Evolutionary conservation across 1,140 invertebrate species (phyloP).

Genomic region (Leptoteleia sp.): DNA sequence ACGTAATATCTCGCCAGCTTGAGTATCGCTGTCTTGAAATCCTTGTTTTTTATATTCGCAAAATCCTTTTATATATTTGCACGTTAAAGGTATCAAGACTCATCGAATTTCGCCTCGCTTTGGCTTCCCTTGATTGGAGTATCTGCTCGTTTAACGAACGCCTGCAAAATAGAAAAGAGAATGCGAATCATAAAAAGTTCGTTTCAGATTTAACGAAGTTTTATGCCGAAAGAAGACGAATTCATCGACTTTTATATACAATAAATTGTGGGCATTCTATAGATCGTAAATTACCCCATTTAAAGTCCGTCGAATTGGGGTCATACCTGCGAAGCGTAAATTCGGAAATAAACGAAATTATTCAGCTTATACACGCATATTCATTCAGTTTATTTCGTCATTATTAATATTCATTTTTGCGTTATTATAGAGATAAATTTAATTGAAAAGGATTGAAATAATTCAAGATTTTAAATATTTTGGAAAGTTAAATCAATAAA

Average conservation of each 20-base stretch:
- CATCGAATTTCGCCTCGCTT: background rate
- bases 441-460: too few relatives aligned
- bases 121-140: background rate
- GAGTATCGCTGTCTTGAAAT: too few relatives aligned
- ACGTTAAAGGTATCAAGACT: background rate
- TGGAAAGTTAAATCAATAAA: too few relatives aligned
- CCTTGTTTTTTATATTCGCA: too few relatives aligned
- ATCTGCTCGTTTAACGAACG: background rate
- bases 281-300: constrained; percentile 46
- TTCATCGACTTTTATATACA: constrained; percentile 34
- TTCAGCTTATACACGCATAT: too few relatives aligned
- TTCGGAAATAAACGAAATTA: too few relatives aligned
- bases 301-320: constrained; percentile 37
- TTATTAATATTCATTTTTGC: too few relatives aligned
- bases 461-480: too few relatives aligned
- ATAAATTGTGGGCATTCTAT: constrained; percentile 19
- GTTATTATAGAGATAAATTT: too few relatives aligned
- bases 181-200: constrained; percentile 11
- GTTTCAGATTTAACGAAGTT: constrained; percentile 20
- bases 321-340: too few relatives aligned
- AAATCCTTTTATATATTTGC: too few relatives aligned
- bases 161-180: background rate
- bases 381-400: too few relatives aligned
- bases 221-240: constrained; percentile 25
- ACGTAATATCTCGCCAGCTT: background rate